Evolutionary conservation across 2,888 invertebrate species (phyloP).

Genomic region (Scaptomyza reducta): DNA sequence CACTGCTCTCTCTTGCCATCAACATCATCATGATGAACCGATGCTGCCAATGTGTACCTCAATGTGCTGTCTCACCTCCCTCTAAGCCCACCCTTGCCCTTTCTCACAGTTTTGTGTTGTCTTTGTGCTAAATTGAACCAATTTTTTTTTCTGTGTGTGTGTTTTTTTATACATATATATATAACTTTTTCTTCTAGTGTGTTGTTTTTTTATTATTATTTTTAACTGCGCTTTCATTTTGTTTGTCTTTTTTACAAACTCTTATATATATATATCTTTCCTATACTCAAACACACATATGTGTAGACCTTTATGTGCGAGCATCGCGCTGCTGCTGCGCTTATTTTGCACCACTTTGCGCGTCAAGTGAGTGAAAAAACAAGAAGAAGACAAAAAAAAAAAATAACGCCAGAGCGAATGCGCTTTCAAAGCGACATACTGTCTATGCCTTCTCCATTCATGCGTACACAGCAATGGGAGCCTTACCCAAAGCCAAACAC

Average conservation of each 20-base stretch:
- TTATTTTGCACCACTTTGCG: slow-evolving; percentile 74
- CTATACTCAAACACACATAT: slow-evolving; percentile 17
- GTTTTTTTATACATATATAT: slow-evolving; percentile 22
- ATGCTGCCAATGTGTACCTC: slow-evolving; percentile 54
- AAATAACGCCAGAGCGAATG: slow-evolving; percentile 54
- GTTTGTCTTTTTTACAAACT: slow-evolving; percentile 60
- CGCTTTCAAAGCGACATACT: slow-evolving; percentile 69
- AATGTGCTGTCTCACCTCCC: slow-evolving; percentile 9
- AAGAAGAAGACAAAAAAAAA: not conserved
- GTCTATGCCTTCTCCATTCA: slow-evolving; percentile 53
- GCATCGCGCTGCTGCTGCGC: slow-evolving; percentile 40
- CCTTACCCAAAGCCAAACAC: slow-evolving; percentile 16
- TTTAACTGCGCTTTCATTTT: slow-evolving; percentile 67
- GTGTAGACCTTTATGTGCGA: slow-evolving; percentile 44
- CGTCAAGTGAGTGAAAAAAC: slow-evolving; percentile 75
- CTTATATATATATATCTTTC: not conserved
- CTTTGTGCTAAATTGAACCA: slow-evolving; percentile 79
- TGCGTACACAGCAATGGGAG: slow-evolving; percentile 30
- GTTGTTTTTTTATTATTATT: slow-evolving; percentile 7
- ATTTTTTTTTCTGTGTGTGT: slow-evolving; percentile 50
- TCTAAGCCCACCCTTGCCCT: not conserved
- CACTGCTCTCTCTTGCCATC: not conserved
- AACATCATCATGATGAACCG: slow-evolving; percentile 32
- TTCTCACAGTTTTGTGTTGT: slow-evolving; percentile 42
- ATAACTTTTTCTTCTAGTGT: slow-evolving; percentile 42